Conservation (phyloP, 2,113 vertebrate genomes). For the Elanoides forficatus region DNA sequence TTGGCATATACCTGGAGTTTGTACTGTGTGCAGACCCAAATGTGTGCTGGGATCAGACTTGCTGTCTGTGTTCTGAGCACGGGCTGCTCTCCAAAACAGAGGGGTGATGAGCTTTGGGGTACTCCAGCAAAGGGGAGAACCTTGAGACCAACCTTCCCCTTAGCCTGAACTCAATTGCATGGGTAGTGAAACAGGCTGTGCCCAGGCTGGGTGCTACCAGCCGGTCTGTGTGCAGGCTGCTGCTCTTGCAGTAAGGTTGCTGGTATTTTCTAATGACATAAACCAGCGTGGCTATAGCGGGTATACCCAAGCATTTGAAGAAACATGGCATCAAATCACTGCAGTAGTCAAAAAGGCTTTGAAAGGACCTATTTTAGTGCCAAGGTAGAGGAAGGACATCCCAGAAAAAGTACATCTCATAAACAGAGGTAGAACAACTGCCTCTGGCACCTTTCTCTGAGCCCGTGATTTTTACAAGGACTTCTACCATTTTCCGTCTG, state of each 20-base stretch:
- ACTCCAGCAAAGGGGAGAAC: not conserved
- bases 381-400: constrained; percentile 39
- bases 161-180: not conserved
- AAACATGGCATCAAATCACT: not conserved
- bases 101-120: not conserved
- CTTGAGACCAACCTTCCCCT: not conserved
- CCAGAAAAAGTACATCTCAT: not conserved
- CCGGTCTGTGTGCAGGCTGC: not conserved
- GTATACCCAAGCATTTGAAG: not conserved
- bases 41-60: not conserved
- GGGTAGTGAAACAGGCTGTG: not conserved
- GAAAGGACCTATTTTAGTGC: constrained; percentile 34
- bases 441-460: not conserved
- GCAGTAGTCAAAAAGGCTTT: not conserved
- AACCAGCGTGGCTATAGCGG: not conserved
- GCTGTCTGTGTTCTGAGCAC: fast-evolving
- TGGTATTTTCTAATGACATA: not conserved
- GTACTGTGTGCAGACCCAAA: fast-evolving
- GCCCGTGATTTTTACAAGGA: not conserved
- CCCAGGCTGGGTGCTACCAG: not conserved
- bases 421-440: not conserved
- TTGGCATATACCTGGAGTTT: not conserved
- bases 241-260: not conserved
- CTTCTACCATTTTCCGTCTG: not conserved
- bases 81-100: not conserved